phyloP scores from a whole-genome alignment of 2,113 vertebrate genomes.

The Sturnus vulgaris region DNA sequence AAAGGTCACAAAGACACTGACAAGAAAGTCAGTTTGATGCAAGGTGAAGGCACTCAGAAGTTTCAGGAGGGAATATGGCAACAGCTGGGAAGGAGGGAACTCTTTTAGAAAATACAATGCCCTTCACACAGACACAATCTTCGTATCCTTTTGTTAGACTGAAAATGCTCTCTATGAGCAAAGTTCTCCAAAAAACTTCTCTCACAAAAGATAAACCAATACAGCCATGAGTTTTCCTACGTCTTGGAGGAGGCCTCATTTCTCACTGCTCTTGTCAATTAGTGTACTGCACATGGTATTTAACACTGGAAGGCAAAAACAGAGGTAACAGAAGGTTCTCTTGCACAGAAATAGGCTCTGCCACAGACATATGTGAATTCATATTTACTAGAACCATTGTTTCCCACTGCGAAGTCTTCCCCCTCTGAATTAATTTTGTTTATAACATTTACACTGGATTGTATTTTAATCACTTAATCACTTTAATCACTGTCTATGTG shows the following conservation, averaged over 20 bases:
- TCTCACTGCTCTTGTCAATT: neutral
- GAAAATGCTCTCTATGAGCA: rapidly evolving
- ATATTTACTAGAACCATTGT: neutral
- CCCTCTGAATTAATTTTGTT: neutral
- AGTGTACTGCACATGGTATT: neutral
- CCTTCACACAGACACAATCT: neutral
- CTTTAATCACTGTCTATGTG: neutral
- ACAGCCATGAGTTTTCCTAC: neutral
- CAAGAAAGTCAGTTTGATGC: neutral
- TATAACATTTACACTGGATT: neutral
- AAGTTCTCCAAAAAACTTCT: neutral
- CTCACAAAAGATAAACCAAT: neutral
- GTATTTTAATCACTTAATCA: neutral
- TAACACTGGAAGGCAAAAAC: neutral
- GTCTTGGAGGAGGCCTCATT: neutral
- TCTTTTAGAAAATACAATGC: neutral
- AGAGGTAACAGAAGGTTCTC: neutral
- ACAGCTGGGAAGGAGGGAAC: neutral
- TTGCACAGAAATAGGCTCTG: neutral
- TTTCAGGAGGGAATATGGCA: neutral
- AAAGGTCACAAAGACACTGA: neutral
- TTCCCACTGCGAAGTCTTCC: neutral
- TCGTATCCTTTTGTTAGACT: neutral
- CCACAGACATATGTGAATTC: neutral
- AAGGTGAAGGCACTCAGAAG: neutral